Conservation (phyloP, 2,797 vertebrate species). For the Macropodus opercularis region DNA sequence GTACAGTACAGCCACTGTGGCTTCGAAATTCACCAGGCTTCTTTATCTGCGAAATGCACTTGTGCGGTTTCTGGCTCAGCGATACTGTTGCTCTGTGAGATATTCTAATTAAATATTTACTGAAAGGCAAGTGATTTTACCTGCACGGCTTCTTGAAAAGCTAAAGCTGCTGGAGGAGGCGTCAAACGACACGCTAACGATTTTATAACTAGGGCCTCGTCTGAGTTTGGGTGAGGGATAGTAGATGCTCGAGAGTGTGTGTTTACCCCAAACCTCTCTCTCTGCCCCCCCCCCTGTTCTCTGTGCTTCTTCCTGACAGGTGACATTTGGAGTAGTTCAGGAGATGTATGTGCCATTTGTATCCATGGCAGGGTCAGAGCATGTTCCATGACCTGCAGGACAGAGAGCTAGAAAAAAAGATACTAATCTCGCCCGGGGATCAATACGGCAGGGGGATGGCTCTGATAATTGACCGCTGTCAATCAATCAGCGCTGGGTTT, state of each 20-base stretch:
- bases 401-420: slow-evolving; percentile 67
- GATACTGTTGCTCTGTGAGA: slow-evolving; percentile 26
- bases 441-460: slow-evolving; percentile 71
- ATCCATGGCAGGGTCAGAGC: slow-evolving; percentile 78
- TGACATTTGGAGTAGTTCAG: slow-evolving; percentile 77
- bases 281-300: slow-evolving; percentile 34
- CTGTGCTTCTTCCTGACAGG: slow-evolving; percentile 67
- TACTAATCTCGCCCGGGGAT: slow-evolving; percentile 75
- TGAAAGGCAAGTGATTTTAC: slow-evolving; percentile 30
- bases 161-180: slow-evolving; percentile 29
- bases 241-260: slow-evolving; percentile 26
- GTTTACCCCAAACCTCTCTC: slow-evolving; percentile 61
- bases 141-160: slow-evolving; percentile 32
- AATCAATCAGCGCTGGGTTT: slow-evolving; percentile 72
- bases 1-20: slow-evolving; percentile 45
- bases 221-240: slow-evolving; percentile 34
- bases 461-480: slow-evolving; percentile 78
- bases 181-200: slow-evolving; percentile 64
- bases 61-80: slow-evolving; percentile 26
- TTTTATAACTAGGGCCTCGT: slow-evolving; percentile 55
- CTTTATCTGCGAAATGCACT: slow-evolving; percentile 38
- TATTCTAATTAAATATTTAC: slow-evolving; percentile 46
- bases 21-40: slow-evolving; percentile 45
- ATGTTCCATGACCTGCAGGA: slow-evolving; percentile 78
- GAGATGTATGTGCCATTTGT: slow-evolving; percentile 82